These are phyloP conservation scores for Horisme vitalbata DNA, from an alignment of 2,888 invertebrate species.

Conservation along the genomic window DNA sequence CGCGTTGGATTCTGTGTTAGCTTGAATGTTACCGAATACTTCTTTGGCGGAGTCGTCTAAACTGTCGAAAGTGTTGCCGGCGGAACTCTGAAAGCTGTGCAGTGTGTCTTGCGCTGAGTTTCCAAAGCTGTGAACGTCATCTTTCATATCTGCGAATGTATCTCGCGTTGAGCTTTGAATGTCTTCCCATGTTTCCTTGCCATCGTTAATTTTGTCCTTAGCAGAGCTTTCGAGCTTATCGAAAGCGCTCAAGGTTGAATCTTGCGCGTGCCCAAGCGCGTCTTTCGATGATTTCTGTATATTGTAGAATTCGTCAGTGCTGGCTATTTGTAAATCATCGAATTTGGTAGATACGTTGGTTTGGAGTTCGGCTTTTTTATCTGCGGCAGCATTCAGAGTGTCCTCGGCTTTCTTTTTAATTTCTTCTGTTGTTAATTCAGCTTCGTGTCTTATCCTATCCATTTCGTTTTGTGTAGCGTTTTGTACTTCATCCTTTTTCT, in stretches of 20 bases:
- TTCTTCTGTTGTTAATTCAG: conserved; percentile 70
- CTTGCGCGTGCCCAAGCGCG: conserved; percentile 67
- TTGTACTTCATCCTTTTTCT: conserved; percentile 58
- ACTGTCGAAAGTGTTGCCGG: conserved; percentile 75
- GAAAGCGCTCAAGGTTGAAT: conserved; percentile 74
- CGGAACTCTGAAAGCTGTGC: conserved; percentile 76
- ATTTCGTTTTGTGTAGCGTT: conserved; percentile 58
- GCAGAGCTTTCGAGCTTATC: conserved; percentile 74
- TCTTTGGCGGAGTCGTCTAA: conserved; percentile 70
- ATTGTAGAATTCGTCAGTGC: conserved; percentile 54
- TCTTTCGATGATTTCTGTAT: conserved; percentile 62
- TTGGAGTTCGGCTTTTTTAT: conserved; percentile 59
- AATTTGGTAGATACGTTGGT: conserved; percentile 50
- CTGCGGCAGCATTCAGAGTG: conserved; percentile 59
- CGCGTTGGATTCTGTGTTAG: conserved; percentile 51
- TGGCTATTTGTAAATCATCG: conserved; percentile 41
- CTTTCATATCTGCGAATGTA: conserved; percentile 67
- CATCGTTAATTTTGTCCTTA: conserved; percentile 69
- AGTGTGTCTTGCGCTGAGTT: conserved; percentile 72
- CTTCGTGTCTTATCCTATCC: conserved; percentile 70
- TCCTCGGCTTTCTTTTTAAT: conserved; percentile 70
- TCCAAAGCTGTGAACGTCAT: conserved; percentile 67
- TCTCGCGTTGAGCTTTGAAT: conserved; percentile 72
- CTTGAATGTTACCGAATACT: conserved; percentile 54
- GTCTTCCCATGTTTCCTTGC: conserved; percentile 69